Evolutionary conservation across 2,888 invertebrate species (phyloP).

Genomic region (Lottia gigantea): DNA sequence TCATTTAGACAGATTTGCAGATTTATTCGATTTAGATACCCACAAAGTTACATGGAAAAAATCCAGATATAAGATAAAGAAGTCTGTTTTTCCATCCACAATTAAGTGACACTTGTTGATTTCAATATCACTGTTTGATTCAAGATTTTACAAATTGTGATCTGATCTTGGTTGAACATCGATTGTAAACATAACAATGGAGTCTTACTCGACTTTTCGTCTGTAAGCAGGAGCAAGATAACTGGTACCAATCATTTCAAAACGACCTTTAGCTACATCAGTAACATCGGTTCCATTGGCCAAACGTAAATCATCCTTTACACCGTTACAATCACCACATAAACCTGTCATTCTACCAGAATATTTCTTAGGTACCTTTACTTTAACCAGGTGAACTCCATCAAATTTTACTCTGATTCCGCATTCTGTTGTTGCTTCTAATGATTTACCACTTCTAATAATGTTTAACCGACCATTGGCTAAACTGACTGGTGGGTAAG

Average conservation of each 20-base stretch:
- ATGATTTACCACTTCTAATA: slow-evolving; percentile 23
- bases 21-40: too few relatives aligned
- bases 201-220: not conserved
- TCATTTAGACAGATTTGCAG: too few relatives aligned
- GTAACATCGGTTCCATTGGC: slow-evolving; percentile 34
- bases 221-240: slow-evolving; percentile 27
- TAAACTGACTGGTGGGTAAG: slow-evolving; percentile 25
- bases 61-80: too few relatives aligned
- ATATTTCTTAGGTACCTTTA: slow-evolving; percentile 31
- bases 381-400: slow-evolving; percentile 31
- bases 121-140: too few relatives aligned
- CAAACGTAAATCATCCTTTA: slow-evolving; percentile 34
- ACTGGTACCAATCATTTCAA: slow-evolving; percentile 33
- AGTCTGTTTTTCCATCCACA: too few relatives aligned
- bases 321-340: slow-evolving; percentile 47
- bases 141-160: too few relatives aligned
- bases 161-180: too few relatives aligned
- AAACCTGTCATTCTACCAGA: slow-evolving; percentile 34
- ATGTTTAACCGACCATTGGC: slow-evolving; percentile 23
- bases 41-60: too few relatives aligned
- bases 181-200: too few relatives aligned
- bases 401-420: slow-evolving; percentile 39
- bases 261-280: slow-evolving; percentile 18
- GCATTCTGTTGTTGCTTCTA: slow-evolving; percentile 33
- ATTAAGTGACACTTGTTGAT: too few relatives aligned